phyloP scores from a whole-genome alignment of 1,140 invertebrate genomes.

The Oryctes rhinoceros region DNA sequence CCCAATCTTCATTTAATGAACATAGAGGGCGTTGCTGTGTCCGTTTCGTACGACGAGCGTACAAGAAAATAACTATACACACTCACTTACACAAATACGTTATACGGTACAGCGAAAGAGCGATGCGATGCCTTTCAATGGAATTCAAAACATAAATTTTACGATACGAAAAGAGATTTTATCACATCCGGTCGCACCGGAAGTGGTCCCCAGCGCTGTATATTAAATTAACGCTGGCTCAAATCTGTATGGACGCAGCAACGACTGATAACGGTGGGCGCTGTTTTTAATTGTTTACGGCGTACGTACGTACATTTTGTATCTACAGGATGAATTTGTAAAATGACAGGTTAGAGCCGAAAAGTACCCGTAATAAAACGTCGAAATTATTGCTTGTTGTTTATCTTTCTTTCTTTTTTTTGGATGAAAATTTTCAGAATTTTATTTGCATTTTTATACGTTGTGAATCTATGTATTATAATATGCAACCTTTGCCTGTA shows the following conservation, averaged over 20 bases:
- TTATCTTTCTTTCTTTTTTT: background rate
- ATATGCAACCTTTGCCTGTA: background rate
- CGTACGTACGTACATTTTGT: background rate
- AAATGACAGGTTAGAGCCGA: background rate
- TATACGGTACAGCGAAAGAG: background rate
- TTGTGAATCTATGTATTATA: background rate
- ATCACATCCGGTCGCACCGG: slow-evolving; percentile 34
- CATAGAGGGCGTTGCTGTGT: slow-evolving; percentile 14
- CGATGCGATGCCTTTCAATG: slow-evolving; percentile 17
- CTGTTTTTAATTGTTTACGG: slow-evolving; percentile 16
- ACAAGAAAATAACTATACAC: background rate
- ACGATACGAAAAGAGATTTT: slow-evolving; percentile 39
- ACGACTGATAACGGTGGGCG: background rate
- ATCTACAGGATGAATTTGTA: background rate
- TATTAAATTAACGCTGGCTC: slow-evolving; percentile 25
- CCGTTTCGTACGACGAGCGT: background rate
- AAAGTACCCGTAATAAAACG: background rate
- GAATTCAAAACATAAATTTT: slow-evolving; percentile 39
- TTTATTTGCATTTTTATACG: slow-evolving; percentile 18
- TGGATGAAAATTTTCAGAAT: background rate
- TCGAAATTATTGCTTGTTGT: background rate
- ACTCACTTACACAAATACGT: slow-evolving; percentile 5
- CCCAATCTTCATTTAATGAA: background rate
- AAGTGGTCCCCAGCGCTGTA: slow-evolving; percentile 23
- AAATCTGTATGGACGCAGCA: slow-evolving; percentile 24